Evolutionary conservation across 1,140 invertebrate genomes (phyloP), one percentile per base, ranked within the genome.

Genomic region (Lucilia sericata): DNA sequence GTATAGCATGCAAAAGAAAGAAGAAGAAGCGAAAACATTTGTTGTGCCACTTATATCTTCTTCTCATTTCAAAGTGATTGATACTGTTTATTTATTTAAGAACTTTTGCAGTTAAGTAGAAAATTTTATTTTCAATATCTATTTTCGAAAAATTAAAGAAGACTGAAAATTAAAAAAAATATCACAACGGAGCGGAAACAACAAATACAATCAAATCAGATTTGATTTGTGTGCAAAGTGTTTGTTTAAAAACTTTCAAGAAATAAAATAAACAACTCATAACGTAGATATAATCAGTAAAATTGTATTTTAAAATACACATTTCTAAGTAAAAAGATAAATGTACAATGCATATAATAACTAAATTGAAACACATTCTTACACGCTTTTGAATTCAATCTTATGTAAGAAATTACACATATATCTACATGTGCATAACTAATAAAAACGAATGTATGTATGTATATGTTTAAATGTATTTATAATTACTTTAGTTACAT

Each of bases 1-100:
- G 42, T 42, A 5, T 42, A 42, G 42, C 10, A 42, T 42, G 5
- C 10, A 42, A 42, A 42, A 42, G 7, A 42, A 7, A 42, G 10
- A 7, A 7, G 10, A 42, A 42, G 10, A 7, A 42, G 10, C 5
- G 5, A 42, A 42, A 42, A 10, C 42, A 60, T 60, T 60, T 60
- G 14, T 60, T 60, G 55, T 60, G 55, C 55, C 55, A 60, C 55
- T 60, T n/a, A 60, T n/a, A 60, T n/a, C 5, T 60, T 60, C 14
- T n/a, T n/a, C 55, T 60, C 17, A 60, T n/a, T 60, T 60, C n/a
- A 60, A 60, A 60, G 55, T 60, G 55, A 60, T 60, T 60, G 55
- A 60, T 60, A 17, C 14, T 7, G n/a, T 60, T 60, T 60, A 60
- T 60, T 60, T 60, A 60, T 60, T 60, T 60, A 60, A n/a, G 13